These are phyloP conservation scores for Drosophila sordidapex DNA, from an alignment of 2,888 invertebrate species.

Conservation along the genomic window DNA sequence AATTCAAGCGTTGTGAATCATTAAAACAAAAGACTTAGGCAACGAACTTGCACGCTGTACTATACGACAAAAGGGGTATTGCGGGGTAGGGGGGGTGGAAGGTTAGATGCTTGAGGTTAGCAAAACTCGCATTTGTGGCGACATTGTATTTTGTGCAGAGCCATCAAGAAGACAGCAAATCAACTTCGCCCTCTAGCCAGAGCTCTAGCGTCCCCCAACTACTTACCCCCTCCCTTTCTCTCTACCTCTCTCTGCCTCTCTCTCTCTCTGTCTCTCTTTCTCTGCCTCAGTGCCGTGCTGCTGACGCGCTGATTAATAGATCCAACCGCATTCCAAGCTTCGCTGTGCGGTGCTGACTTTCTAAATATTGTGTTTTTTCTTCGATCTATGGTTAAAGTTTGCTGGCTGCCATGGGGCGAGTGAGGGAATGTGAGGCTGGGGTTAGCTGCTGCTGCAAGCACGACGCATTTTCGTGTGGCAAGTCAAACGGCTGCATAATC, in stretches of 20 bases:
- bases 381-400: constrained; percentile 18
- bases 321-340: constrained; percentile 78
- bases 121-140: not conserved
- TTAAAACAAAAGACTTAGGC: constrained; percentile 83
- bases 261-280: not conserved
- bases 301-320: constrained; percentile 79
- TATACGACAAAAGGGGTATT: not conserved
- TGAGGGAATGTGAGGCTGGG: not conserved
- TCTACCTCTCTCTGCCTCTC: not conserved
- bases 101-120: constrained; percentile 1
- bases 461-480: constrained; percentile 54
- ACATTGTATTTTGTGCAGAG: constrained; percentile 59
- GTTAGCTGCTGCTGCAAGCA: constrained; percentile 27
- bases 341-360: constrained; percentile 67
- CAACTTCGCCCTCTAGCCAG: constrained; percentile 52
- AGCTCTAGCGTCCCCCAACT: constrained; percentile 4
- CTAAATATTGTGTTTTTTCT: constrained; percentile 67
- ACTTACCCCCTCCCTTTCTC: not conserved
- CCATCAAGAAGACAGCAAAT: constrained; percentile 68
- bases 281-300: not conserved
- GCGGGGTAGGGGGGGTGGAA: too few relatives aligned
- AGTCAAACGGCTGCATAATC: constrained; percentile 67
- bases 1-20: constrained; percentile 73
- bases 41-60: constrained; percentile 62
- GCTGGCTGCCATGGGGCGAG: not conserved